A percentile compares a stretch with the other conserved stretches of the same genome.
Evolutionary conservation across 2,888 invertebrate species (phyloP).

Genomic region (Priocnemis perturbator): DNA sequence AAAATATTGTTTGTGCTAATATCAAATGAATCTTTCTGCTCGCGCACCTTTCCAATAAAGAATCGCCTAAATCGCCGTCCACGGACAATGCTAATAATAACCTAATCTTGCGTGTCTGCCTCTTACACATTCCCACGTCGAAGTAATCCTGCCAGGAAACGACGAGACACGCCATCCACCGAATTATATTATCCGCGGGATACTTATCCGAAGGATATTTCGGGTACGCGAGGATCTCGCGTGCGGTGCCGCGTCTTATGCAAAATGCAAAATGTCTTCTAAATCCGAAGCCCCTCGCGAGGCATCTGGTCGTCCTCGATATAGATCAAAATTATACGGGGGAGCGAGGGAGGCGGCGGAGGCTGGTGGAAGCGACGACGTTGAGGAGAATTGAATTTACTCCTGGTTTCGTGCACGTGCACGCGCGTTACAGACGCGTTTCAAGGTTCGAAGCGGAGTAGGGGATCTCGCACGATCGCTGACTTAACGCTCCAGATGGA

Average conservation of each 20-base stretch:
- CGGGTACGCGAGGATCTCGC: conserved; percentile 34
- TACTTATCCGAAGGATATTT: conserved; percentile 20
- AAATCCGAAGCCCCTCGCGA: conserved; percentile 30
- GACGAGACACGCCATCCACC: too few relatives aligned
- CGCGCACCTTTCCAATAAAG: too few relatives aligned
- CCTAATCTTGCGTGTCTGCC: too few relatives aligned
- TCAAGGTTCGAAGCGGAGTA: conserved; percentile 3
- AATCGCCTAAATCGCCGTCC: too few relatives aligned
- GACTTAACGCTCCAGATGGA: conserved; percentile 7
- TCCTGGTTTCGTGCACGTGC: background rate
- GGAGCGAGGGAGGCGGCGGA: background rate
- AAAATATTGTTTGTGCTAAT: too few relatives aligned
- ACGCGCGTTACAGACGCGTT: background rate
- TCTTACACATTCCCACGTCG: too few relatives aligned
- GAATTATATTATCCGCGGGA: background rate
- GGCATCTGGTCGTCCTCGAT: too few relatives aligned
- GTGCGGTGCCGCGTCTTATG: conserved; percentile 23
- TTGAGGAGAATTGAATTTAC: too few relatives aligned
- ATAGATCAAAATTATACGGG: background rate
- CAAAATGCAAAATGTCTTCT: conserved; percentile 33
- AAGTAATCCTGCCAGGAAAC: too few relatives aligned
- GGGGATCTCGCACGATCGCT: conserved; percentile 16
- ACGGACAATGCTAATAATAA: too few relatives aligned
- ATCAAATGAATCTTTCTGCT: too few relatives aligned
- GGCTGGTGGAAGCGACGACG: background rate